Conservation (phyloP, 2,888 invertebrate species). For the Frankliniella fusca region DNA sequence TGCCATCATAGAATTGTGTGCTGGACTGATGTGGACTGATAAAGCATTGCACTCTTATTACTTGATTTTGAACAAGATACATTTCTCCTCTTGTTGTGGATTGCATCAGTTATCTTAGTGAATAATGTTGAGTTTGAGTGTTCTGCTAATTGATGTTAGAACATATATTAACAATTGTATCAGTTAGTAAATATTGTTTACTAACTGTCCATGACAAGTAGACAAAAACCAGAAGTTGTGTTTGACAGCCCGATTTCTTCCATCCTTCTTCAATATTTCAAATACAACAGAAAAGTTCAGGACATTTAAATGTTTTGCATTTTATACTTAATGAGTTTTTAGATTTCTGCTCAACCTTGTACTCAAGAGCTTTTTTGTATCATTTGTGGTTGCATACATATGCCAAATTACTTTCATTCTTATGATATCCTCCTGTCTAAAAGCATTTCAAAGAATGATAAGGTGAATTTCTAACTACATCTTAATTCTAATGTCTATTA, state of each 20-base stretch:
- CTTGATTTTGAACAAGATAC: not conserved
- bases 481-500: not conserved
- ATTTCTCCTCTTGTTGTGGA: not conserved
- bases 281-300: not conserved
- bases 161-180: not conserved
- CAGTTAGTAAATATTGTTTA: not conserved
- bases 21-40: conserved; percentile 15
- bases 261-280: not conserved
- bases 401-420: not conserved
- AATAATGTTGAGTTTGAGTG: not conserved
- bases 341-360: not conserved
- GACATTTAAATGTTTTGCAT: not conserved
- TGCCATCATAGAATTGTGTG: not conserved
- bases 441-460: not conserved
- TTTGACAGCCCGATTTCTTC: not conserved
- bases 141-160: not conserved
- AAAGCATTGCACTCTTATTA: not conserved
- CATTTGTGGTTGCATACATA: not conserved
- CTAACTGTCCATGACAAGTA: conserved; percentile 2
- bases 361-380: not conserved
- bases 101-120: not conserved
- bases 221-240: not conserved
- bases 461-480: not conserved
- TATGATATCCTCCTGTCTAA: not conserved
- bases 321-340: not conserved